Percentiles rank a stretch among this genome's conserved stretches.
phyloP scores from a whole-genome alignment of 1,140 invertebrate species.

The Trichonephila clavipes region DNA sequence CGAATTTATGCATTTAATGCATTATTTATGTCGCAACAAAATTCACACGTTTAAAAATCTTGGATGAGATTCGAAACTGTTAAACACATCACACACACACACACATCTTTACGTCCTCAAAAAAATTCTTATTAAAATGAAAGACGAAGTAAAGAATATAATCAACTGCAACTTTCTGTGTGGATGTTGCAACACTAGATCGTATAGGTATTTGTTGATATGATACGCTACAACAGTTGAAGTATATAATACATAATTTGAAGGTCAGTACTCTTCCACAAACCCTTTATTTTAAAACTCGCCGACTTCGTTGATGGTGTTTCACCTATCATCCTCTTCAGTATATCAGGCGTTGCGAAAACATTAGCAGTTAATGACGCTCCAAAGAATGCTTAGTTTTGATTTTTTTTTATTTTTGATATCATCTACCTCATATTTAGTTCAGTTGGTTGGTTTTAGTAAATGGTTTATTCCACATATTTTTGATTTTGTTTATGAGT shows the following conservation, averaged over 20 bases:
- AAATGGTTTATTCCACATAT: not conserved
- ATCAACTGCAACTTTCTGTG: slow-evolving; percentile 14
- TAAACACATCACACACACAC: no score
- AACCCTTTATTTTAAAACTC: slow-evolving; percentile 67
- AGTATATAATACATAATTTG: slow-evolving; percentile 66
- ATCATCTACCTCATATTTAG: slow-evolving; percentile 60
- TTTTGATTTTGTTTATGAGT: not conserved
- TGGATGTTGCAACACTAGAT: not conserved
- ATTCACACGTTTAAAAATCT: not conserved
- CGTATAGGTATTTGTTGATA: slow-evolving; percentile 28
- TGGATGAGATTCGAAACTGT: not conserved
- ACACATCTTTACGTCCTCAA: not conserved
- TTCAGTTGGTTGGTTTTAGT: slow-evolving; percentile 6
- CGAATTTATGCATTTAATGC: not conserved
- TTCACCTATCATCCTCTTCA: not conserved
- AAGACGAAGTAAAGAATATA: slow-evolving; percentile 18
- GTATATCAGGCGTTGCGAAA: slow-evolving; percentile 7
- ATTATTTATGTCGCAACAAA: not conserved
- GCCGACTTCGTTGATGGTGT: slow-evolving; percentile 61
- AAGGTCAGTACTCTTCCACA: slow-evolving; percentile 53
- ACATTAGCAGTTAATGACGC: slow-evolving; percentile 71
- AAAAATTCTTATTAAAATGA: not conserved
- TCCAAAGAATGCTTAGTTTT: slow-evolving; percentile 31
- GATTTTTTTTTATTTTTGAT: not conserved
- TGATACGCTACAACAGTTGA: not conserved